Base-by-base conservation (phyloP, 2,113 vertebrate species). In the Rhinolophus sinicus region DNA sequence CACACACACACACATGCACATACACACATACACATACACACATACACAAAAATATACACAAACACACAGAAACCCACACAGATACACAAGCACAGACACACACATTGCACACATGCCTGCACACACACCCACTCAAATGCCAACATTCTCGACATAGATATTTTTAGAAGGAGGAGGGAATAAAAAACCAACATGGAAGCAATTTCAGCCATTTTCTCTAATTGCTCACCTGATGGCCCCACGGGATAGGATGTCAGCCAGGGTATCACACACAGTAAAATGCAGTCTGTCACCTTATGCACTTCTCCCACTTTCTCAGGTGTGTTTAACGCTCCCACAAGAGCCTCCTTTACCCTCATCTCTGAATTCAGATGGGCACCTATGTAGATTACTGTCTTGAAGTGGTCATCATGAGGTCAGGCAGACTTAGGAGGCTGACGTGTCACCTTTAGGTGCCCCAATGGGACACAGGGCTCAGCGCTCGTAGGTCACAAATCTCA, bases 191-290 rank as follows among this genome's bases (percentile, higher is more conserved):
- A 62, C 91, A 88, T 97, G 93, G 96, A 97, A 98, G 78, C 95
- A 97, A 97, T 97, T 97, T 96, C 19, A 93, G 47, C 75, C 86
- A 94, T 92, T 97, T 97, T 97, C 62, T 93, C 38, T 94, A 97
- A 97, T 96, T 88, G 75, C 35, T 96, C 95, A 92, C 78, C 86
- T 50, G 85, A 30, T 40, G 91, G 91, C 76, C 93, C 92, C 24
- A 3, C 69, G 83, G 96, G 89, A 12, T 93, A 96, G 70, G 75
- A 72, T 97, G 93, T 95, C 97, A 96, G 67, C 76, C 54, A 72
- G 85, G 30, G 62, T 78, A 65, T 97, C 93, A 76, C 38, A 82
- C 80, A 33, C 38, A 50, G 62, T 60, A 56, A 84, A 91, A 83
- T 58, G 91, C 75, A 70, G 24, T 62, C 75, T 64, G 19, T 77